A percentile compares a stretch with the other conserved stretches of the same genome.
Evolutionary conservation across 1,140 invertebrate species (phyloP).

Genomic region (Nasonia giraulti): DNA sequence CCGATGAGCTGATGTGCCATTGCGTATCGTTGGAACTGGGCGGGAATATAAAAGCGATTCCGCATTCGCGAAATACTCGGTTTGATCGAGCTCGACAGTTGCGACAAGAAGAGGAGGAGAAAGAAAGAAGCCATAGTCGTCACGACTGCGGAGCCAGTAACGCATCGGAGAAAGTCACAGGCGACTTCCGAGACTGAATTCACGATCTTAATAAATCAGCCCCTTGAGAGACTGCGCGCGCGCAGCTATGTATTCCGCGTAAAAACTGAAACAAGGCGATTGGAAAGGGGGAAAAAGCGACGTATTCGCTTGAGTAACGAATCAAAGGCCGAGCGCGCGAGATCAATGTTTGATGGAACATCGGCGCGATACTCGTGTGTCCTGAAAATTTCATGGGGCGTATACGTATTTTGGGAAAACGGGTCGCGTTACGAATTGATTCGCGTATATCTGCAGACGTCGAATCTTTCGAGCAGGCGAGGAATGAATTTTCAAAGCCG

Average conservation of each 20-base stretch:
- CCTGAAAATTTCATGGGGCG: neutral
- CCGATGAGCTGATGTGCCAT: neutral
- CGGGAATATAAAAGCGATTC: neutral
- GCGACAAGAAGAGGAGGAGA: neutral
- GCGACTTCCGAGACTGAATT: conserved; percentile 3
- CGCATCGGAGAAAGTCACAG: neutral
- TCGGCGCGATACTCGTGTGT: neutral
- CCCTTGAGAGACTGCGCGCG: neutral
- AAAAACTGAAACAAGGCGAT: too few relatives aligned
- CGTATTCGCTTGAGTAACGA: too few relatives aligned
- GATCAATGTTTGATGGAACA: neutral
- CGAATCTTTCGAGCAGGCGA: too few relatives aligned
- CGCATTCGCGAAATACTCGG: neutral
- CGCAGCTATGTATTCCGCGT: too few relatives aligned
- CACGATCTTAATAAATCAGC: neutral
- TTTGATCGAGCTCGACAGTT: neutral
- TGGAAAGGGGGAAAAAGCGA: too few relatives aligned
- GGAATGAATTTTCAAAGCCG: neutral
- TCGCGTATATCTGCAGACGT: neutral
- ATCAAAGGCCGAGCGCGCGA: neutral
- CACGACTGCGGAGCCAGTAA: neutral
- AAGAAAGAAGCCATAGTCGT: neutral
- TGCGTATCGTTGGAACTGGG: too few relatives aligned
- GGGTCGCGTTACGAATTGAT: neutral
- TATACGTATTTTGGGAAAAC: neutral